Evolutionary conservation across 2,888 invertebrate species (phyloP).

Genomic region (Nephrocerus scutellatus): DNA sequence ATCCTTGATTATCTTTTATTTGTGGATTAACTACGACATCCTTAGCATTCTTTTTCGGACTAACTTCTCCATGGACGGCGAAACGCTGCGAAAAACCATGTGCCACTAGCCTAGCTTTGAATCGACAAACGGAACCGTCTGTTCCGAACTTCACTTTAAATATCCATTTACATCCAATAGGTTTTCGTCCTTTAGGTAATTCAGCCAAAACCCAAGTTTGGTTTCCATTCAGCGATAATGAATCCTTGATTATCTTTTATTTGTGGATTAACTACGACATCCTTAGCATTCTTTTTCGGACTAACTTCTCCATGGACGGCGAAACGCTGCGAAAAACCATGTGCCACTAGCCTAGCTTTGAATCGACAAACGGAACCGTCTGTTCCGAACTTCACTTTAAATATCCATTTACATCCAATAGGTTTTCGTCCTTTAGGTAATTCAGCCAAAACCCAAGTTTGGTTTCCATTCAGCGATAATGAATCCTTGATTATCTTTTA

Average conservation of each 20-base stretch:
- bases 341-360: slow-evolving; percentile 16
- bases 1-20: no score
- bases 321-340: slow-evolving; percentile 15
- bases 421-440: slow-evolving; percentile 21
- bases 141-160: slow-evolving; percentile 10
- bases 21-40: no score
- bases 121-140: slow-evolving; percentile 15
- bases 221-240: slow-evolving; percentile 8
- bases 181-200: slow-evolving; percentile 20
- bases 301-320: no score
- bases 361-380: slow-evolving; percentile 15
- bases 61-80: slow-evolving; percentile 15
- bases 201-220: slow-evolving; percentile 12
- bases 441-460: slow-evolving; percentile 12
- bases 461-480: slow-evolving; percentile 7
- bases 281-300: no score
- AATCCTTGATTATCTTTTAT: no score
- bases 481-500: no score
- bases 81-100: slow-evolving; percentile 16
- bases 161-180: slow-evolving; percentile 25
- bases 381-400: slow-evolving; percentile 8
- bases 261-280: no score
- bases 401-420: slow-evolving; percentile 24
- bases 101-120: slow-evolving; percentile 16
- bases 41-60: no score